Evolutionary conservation across 1,140 invertebrate species (phyloP).

Genomic region (Rhopalosiphum padi): DNA sequence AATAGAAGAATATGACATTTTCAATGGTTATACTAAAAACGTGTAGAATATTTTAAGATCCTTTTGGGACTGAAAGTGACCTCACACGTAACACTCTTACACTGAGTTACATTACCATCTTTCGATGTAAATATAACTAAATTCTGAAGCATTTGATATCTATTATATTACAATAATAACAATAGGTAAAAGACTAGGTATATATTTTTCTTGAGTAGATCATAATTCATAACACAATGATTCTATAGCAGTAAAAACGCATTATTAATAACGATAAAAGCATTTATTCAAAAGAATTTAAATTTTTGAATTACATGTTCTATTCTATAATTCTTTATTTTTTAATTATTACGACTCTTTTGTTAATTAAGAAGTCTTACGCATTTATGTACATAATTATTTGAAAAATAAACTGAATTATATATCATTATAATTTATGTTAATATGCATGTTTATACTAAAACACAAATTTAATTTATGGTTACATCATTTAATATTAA

Average conservation of each 20-base stretch:
- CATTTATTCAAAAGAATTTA: not conserved
- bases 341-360: not conserved
- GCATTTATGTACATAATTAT: not conserved
- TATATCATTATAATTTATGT: not conserved
- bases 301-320: not conserved
- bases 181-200: not conserved
- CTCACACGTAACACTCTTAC: not conserved
- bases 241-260: not conserved
- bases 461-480: not conserved
- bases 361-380: not conserved
- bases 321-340: not conserved
- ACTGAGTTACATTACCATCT: not conserved
- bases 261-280: not conserved
- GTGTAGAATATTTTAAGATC: not conserved
- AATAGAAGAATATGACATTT: not conserved
- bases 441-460: not conserved
- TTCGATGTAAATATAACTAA: not conserved
- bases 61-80: not conserved
- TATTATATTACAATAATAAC: not conserved
- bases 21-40: not conserved
- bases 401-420: not conserved
- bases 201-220: not conserved
- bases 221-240: not conserved
- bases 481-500: not conserved
- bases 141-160: not conserved